phyloP scores from a whole-genome alignment of 1,140 invertebrate genomes.

The Protaetia brevitarsis region DNA sequence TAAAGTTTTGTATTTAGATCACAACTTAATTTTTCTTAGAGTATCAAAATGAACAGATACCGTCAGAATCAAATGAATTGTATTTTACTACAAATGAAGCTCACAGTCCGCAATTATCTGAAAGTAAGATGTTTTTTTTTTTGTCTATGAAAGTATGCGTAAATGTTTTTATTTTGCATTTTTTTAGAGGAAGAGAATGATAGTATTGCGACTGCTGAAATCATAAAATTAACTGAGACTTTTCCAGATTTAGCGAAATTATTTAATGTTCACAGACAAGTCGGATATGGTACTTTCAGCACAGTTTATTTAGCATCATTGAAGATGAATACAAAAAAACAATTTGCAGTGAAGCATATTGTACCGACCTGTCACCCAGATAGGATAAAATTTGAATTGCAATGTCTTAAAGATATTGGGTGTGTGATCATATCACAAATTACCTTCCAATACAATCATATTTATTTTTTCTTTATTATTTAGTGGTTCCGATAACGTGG shows the following conservation, averaged over 20 bases:
- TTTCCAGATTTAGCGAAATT: not conserved
- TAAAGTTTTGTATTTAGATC: no score
- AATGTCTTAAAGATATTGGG: conserved; percentile 78
- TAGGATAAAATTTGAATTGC: conserved; percentile 72
- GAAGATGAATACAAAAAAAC: conserved; percentile 55
- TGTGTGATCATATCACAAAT: conserved; percentile 48
- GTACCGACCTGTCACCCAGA: conserved; percentile 78
- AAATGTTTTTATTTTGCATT: no score
- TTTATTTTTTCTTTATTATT: conserved; percentile 44
- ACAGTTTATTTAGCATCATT: conserved; percentile 73
- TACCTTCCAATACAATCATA: not conserved
- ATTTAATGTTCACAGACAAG: no score
- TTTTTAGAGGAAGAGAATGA: not conserved
- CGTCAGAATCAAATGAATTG: no score
- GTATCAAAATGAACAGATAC: no score
- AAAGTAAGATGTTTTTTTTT: no score
- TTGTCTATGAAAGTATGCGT: no score
- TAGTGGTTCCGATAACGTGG: conserved; percentile 79
- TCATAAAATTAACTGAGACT: not conserved
- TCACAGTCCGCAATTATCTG: no score
- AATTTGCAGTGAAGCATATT: conserved; percentile 79
- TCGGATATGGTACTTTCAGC: conserved; percentile 81
- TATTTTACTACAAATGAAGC: no score
- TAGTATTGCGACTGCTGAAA: not conserved
- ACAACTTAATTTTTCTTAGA: no score